These are phyloP conservation scores for Aurelia aurita DNA, from an alignment of 30 jellyfish, hydroid and myxozoan genomes.

Conservation along the genomic window DNA sequence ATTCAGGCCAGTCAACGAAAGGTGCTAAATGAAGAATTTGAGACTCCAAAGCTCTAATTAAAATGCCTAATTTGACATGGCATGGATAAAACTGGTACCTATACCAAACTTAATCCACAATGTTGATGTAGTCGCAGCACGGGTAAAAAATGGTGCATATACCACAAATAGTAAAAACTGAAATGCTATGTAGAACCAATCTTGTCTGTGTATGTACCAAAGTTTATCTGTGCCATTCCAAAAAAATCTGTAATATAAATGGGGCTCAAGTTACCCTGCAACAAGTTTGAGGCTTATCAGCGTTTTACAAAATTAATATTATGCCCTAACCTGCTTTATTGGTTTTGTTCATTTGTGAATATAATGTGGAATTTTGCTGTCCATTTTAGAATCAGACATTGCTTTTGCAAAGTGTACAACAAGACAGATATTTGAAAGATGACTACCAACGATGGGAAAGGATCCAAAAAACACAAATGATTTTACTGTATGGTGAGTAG, in stretches of 20 bases:
- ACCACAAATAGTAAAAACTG: background rate
- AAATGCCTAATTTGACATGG: too few species aligned
- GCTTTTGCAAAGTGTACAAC: constrained; percentile 44
- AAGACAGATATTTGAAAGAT: constrained; percentile 33
- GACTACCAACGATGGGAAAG: constrained; percentile 70
- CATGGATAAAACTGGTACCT: too few species aligned
- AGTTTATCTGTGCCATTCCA: background rate
- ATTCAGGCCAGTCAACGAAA: too few species aligned
- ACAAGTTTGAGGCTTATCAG: too few species aligned
- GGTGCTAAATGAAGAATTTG: too few species aligned
- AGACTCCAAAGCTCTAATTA: too few species aligned
- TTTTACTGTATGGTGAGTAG: constrained; percentile 27
- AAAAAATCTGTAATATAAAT: background rate
- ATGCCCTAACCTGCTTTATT: too few species aligned
- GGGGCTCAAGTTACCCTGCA: background rate
- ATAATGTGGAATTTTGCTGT: background rate
- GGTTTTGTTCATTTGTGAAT: too few species aligned
- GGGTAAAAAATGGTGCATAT: background rate
- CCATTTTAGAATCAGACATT: constrained; percentile 35
- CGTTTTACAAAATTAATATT: too few species aligned
- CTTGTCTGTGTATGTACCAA: background rate
- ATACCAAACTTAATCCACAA: too few species aligned
- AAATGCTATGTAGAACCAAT: background rate
- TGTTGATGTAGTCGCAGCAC: background rate
- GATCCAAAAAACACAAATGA: constrained; percentile 61